These are phyloP conservation scores for Eutrigla gurnardus DNA, from an alignment of 2,797 vertebrate species.

Conservation along the genomic window DNA sequence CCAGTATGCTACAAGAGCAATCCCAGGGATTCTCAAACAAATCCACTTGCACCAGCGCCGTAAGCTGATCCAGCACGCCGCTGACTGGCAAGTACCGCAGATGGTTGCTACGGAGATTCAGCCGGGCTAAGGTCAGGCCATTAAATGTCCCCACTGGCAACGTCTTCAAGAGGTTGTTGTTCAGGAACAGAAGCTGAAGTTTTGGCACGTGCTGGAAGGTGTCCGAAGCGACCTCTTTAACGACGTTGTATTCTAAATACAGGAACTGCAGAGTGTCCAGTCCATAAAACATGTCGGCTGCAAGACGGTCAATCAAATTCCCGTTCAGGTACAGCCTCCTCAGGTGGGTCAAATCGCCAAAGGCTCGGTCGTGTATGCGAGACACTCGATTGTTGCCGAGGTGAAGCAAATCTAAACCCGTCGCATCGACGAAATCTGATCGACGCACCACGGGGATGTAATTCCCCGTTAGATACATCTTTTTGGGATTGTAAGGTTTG, in stretches of 20 bases:
- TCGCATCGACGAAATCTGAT: conserved; percentile 93
- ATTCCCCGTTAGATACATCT: conserved; percentile 98
- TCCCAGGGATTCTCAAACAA: conserved; percentile 99
- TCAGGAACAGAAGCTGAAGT: conserved; percentile 96
- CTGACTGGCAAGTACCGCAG: conserved; percentile 90
- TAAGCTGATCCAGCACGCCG: conserved; percentile 93
- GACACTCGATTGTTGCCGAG: conserved; percentile 97
- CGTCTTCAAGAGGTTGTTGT: conserved; percentile 94
- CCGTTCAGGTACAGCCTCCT: conserved; percentile 96
- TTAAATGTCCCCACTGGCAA: conserved; percentile 90
- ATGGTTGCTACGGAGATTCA: conserved; percentile 95
- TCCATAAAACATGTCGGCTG: conserved; percentile 90
- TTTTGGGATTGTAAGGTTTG: conserved; percentile 98
- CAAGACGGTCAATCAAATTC: conserved; percentile 93
- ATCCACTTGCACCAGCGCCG: conserved; percentile 94
- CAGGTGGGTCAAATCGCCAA: conserved; percentile 92
- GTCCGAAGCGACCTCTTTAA: conserved; percentile 90
- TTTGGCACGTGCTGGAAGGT: conserved; percentile 92
- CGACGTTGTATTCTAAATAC: conserved; percentile 96
- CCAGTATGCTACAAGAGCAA: conserved; percentile 92
- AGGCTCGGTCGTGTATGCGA: conserved; percentile 91
- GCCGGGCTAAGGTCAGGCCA: conserved; percentile 90
- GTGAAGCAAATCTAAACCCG: conserved; percentile 94
- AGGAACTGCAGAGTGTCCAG: conserved; percentile 95
- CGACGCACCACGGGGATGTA: conserved; percentile 91